Conservation (phyloP, 2,113 vertebrate species). For the Thunnus thynnus region DNA sequence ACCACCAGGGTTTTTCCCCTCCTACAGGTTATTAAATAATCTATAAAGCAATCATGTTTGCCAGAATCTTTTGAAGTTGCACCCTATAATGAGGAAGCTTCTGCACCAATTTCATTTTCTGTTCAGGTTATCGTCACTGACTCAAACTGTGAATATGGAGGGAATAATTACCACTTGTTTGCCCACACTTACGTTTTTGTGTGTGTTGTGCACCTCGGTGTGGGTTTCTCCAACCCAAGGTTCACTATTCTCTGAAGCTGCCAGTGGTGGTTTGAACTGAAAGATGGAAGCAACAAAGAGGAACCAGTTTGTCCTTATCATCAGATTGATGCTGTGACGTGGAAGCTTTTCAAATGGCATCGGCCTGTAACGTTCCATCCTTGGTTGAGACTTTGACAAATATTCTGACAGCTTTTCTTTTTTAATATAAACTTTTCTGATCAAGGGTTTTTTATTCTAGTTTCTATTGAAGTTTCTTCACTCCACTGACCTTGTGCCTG, state of each 20-base stretch:
- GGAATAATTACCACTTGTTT: not conserved
- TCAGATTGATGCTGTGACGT: not conserved
- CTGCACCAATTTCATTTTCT: not conserved
- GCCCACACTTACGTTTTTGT: not conserved
- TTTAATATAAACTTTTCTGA: not conserved
- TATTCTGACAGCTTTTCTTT: not conserved
- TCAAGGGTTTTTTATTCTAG: not conserved
- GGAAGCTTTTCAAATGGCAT: not conserved
- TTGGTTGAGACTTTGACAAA: not conserved
- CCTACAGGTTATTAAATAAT: not conserved
- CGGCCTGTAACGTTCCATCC: not conserved
- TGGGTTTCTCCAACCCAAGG: not conserved
- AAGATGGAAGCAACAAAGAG: slow-evolving; percentile 16
- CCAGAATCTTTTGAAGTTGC: not conserved
- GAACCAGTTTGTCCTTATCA: slow-evolving; percentile 1
- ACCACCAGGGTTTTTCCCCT: no score
- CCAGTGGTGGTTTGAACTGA: slow-evolving; percentile 9
- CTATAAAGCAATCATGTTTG: not conserved
- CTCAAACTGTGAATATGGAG: not conserved
- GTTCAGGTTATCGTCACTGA: not conserved
- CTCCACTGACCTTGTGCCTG: slow-evolving; percentile 3
- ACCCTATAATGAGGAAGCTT: not conserved
- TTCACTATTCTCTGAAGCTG: not conserved
- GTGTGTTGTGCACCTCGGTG: not conserved
- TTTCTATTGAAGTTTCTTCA: not conserved